Base-by-base conservation (phyloP, 2,888 invertebrate genomes). In the Troides helena region DNA sequence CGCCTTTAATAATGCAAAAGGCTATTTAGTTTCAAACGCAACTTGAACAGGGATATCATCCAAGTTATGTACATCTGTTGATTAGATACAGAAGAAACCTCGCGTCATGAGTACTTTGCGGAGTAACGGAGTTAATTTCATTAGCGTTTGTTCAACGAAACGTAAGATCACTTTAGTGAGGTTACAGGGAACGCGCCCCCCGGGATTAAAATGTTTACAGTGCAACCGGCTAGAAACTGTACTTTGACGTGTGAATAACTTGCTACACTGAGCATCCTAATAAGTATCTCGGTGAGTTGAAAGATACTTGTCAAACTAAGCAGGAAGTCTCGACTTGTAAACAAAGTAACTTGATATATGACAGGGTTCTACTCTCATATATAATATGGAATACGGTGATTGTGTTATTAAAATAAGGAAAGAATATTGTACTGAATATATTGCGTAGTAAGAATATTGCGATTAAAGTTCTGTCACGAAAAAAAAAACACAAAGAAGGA, bases 161-260 rank as follows among this genome's bases (percentile, higher is more conserved):
- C 88, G 87, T 89, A 87, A 89, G 88, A 89, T 89, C 87, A 89
- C 86, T 89, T 88, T 85, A 88, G 84, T 81, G 84, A 82, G 83
- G 87, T 84, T 86, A 83, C 83, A 82, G 79, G 83, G 78, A 82
- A 82, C 80, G 80, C 74, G 75, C 88, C 83, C 85, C 73, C 75
- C 5, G 87, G 84, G 86, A 85, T 75, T 74, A 72, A 72, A 72
- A 72, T 65, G 73, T 74, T 71, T 60, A 69, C 68, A 63, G 68
- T 1, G 30, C 68, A 68, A 43, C 57, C 56, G 46, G 23, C 68
- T 60, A 71, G 66, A 73, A 71, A 75, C 76, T 70, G 61, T 73
- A 82, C 80, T 80, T 78, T 79, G 80, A 80, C 80, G 77, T 77
- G 81, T 81, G 80, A 77, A 76, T 75, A 46, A 62, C 23, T 62